Evolutionary conservation across 2,113 vertebrate species (phyloP), one percentile per base, ranked within the genome.

Genomic region (Neoarius graeffei): DNA sequence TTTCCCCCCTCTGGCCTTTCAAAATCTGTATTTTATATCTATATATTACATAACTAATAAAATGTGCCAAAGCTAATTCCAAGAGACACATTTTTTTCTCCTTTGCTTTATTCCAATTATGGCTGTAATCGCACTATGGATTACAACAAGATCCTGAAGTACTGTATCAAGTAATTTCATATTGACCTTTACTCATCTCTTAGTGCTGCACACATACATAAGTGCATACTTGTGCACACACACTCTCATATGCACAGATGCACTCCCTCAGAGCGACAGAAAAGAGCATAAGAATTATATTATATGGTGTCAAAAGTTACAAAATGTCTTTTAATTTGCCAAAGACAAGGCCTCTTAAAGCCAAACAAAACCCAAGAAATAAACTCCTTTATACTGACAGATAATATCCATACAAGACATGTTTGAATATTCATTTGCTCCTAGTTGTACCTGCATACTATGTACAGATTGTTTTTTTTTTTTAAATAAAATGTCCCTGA

Each of bases 81-180:
- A 77, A 79, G 81, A 35, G 83, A 77, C 83, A 85, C 52, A 81
- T 85, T 66, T 67, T 77, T 74, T 59, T 25, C 19, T 71, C 19
- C 17, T 35, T 90, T 27, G 20, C 71, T 83, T 74, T 85, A 85
- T 62, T 83, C 59, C 73, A 83, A 76, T 83, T 84, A 86, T 77
- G n/a, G 50, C 27, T 81, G 60, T 50, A 73, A 57, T 83, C 30
- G 8, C 82, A 85, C 67, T 66, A 69, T 73, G 77, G 82, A 87
- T 87, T 81, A 87, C 85, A 89, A 87, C 67, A 67, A 87, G 66
- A 57, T 62, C 19, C 50, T 85, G 86, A 87, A 89, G 67, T 87
- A n/a, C n/a, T n/a, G n/a, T n/a, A 86, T 79, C 77, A 83, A 69
- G 71, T 79, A 85, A 82, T 89, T 85, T 87, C 77, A 85, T 83